Conservation (phyloP, 1,140 invertebrate genomes). For the Drosophila dunni region DNA sequence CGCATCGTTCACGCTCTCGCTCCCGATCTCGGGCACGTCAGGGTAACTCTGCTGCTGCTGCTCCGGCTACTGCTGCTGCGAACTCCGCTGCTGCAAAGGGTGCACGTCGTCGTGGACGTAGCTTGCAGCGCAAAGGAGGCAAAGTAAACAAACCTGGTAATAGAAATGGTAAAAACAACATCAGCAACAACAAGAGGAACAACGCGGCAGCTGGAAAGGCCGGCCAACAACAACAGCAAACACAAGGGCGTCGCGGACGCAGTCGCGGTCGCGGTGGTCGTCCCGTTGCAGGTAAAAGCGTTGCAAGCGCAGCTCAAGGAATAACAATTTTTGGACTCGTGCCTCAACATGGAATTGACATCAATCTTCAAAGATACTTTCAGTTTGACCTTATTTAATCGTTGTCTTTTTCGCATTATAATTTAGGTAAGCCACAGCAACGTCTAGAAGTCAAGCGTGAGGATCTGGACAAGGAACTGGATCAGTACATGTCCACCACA, state of each 20-base stretch:
- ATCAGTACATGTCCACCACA: slow-evolving; percentile 84
- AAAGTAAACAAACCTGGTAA: slow-evolving; percentile 51
- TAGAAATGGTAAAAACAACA: slow-evolving; percentile 61
- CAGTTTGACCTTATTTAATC: slow-evolving; percentile 11
- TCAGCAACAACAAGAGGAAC: slow-evolving; percentile 43
- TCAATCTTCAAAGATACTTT: background rate
- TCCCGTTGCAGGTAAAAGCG: slow-evolving; percentile 78
- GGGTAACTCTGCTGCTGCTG: slow-evolving; percentile 43
- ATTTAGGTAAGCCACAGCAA: slow-evolving; percentile 51
- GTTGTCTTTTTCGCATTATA: background rate
- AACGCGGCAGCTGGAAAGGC: slow-evolving; percentile 31
- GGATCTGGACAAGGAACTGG: slow-evolving; percentile 79
- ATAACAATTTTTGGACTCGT: slow-evolving; percentile 32
- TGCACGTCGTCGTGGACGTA: slow-evolving; percentile 67
- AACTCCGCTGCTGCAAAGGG: slow-evolving; percentile 21
- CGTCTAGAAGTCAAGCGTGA: slow-evolving; percentile 72
- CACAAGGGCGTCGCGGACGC: slow-evolving; percentile 71
- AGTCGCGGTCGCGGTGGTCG: slow-evolving; percentile 74
- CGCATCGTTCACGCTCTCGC: slow-evolving; percentile 65
- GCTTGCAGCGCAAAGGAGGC: slow-evolving; percentile 49
- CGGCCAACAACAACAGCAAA: slow-evolving; percentile 21
- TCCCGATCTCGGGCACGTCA: slow-evolving; percentile 57
- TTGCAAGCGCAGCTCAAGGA: slow-evolving; percentile 48
- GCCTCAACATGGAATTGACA: slow-evolving; percentile 31
- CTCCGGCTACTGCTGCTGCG: slow-evolving; percentile 23